phyloP scores from a whole-genome alignment of 2,113 vertebrate genomes.

The Clupea harengus region DNA sequence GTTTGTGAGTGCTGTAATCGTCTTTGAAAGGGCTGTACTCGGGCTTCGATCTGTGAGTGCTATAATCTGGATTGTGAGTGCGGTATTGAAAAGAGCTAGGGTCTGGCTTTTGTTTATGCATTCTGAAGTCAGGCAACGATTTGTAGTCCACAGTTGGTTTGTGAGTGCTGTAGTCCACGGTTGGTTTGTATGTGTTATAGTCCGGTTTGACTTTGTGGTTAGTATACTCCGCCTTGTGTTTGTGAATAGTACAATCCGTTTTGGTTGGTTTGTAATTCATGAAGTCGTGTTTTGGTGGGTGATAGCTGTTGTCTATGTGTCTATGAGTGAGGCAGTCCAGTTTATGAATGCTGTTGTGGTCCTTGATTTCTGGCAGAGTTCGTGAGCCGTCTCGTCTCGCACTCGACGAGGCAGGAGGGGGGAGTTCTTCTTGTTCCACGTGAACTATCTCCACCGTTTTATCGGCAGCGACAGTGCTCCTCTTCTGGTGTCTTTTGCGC shows the following conservation, averaged over 20 bases:
- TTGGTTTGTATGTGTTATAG: slow-evolving; percentile 70
- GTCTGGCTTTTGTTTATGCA: slow-evolving; percentile 68
- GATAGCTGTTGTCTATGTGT: slow-evolving; percentile 66
- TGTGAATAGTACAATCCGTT: slow-evolving; percentile 51
- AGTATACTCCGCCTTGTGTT: slow-evolving; percentile 65
- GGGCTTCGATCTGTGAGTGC: slow-evolving; percentile 67
- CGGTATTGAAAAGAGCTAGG: slow-evolving; percentile 66
- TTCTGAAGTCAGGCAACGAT: slow-evolving; percentile 66
- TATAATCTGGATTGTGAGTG: slow-evolving; percentile 64
- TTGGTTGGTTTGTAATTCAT: slow-evolving; percentile 21
- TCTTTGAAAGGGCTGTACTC: slow-evolving; percentile 71
- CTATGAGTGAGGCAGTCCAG: slow-evolving; percentile 74
- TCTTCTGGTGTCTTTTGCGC: slow-evolving; percentile 93
- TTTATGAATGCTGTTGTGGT: slow-evolving; percentile 93
- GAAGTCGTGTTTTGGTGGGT: slow-evolving; percentile 66
- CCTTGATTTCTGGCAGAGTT: slow-evolving; percentile 81
- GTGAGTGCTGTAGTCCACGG: slow-evolving; percentile 68
- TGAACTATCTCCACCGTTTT: slow-evolving; percentile 95
- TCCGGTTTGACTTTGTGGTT: slow-evolving; percentile 70
- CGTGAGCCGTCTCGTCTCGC: slow-evolving; percentile 79
- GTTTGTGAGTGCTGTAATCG: slow-evolving; percentile 69
- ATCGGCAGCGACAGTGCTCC: slow-evolving; percentile 88
- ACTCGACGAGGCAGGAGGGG: slow-evolving; percentile 75
- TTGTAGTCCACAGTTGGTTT: slow-evolving; percentile 68
- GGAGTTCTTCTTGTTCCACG: slow-evolving; percentile 91